Evolutionary conservation across 1,140 invertebrate species (phyloP).

Genomic region (Drosophila rufa): DNA sequence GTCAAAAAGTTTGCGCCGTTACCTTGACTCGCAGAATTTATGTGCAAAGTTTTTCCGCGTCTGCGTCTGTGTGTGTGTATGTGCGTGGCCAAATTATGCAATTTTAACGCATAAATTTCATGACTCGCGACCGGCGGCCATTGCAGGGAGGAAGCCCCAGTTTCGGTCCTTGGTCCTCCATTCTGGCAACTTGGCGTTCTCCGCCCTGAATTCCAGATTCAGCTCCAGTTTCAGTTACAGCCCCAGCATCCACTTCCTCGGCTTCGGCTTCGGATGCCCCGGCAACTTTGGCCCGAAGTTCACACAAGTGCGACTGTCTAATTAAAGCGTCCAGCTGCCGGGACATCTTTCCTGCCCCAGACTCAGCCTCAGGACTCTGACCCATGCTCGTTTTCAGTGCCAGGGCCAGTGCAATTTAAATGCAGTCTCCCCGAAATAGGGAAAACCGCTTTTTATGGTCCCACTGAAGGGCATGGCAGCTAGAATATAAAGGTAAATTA

Average conservation of each 20-base stretch:
- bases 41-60: constrained; percentile 66
- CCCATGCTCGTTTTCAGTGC: neutral
- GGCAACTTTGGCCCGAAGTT: constrained; percentile 54
- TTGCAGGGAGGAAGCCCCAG: constrained; percentile 38
- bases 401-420: constrained; percentile 46
- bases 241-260: constrained; percentile 16
- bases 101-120: constrained; percentile 82
- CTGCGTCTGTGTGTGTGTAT: constrained; percentile 22
- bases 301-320: constrained; percentile 67
- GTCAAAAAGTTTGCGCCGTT: constrained; percentile 72
- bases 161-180: neutral
- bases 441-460: constrained; percentile 19
- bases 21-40: constrained; percentile 79
- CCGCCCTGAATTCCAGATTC: neutral
- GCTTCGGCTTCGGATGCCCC: constrained; percentile 5
- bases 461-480: neutral
- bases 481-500: neutral
- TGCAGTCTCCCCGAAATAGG: constrained; percentile 8
- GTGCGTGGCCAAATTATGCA: constrained; percentile 70
- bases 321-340: constrained; percentile 75
- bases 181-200: neutral
- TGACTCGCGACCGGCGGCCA: constrained; percentile 55
- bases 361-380: neutral
- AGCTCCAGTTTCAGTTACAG: constrained; percentile 20
- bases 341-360: constrained; percentile 51